Base-by-base conservation (phyloP, 2,113 vertebrate genomes). In the Rutilus rutilus region DNA sequence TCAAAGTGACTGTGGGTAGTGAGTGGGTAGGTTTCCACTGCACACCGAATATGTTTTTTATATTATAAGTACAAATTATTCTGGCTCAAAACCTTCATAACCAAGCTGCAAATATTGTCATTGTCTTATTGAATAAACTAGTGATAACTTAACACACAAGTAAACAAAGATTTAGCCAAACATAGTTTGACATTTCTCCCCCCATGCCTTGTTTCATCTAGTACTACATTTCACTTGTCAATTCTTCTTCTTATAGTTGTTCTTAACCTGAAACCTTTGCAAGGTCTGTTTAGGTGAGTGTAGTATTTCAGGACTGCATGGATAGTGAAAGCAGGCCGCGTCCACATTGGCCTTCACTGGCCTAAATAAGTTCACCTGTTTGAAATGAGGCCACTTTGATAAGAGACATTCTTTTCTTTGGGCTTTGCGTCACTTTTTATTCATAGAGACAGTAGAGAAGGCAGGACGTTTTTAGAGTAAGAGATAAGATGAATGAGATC, bases 331-430 rank as follows among this genome's bases (percentile, higher is more conserved):
- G 64, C 27, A 82, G 62, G 80, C 25, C 25, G 60, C 0, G 45
- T 65, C 80, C 62, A n/a, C 45, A 4, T 33, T 82, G 62, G 80
- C 62, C 62, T 82, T 69, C 25, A 69, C 45, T 82, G 62, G 80
- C 80, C 80, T 36, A 82, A 30, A 82, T 82, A 69, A 2, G 10
- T 82, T 62, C 64, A 82, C 62, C 45, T 82, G 80, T 52, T 67
- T 30, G 64, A n/a, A 82, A 82, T n/a, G 80, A 36, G 80, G 80
- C 10, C 80, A 82, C 45, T 69, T 52, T 82, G 36, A 50, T 69
- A 27, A 50, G 62, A 52, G 12, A 82, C 62, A 47, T 47, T 30
- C 19, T 33, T 52, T 67, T 80, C 36, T 47, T 23, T 67, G 79
- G 79, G 25, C 79, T 65, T 81, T 50, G 27, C 23, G 42, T 14